phyloP scores from a whole-genome alignment of 23 tunicate species.

The Phallusia fumigata region DNA sequence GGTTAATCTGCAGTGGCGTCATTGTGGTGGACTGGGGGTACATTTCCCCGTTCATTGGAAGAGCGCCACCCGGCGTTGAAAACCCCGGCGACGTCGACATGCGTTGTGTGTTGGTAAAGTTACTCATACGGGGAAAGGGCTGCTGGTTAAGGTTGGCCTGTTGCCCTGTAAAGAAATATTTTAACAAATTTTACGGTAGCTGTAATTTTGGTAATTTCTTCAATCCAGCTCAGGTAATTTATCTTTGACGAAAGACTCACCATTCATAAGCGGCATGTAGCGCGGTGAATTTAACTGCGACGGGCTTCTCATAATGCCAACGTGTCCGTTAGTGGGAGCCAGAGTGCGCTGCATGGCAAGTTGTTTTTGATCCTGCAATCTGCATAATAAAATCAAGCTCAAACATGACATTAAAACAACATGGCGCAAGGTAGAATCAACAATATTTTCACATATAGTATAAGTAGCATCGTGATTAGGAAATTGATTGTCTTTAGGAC shows the following conservation, averaged over 20 bases:
- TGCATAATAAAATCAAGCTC: not conserved
- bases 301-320: not conserved
- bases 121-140: not conserved
- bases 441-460: too few species aligned
- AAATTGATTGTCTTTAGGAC: too few species aligned
- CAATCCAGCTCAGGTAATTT: too few species aligned
- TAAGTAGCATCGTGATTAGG: too few species aligned
- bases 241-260: not conserved
- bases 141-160: not conserved
- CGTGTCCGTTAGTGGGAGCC: not conserved
- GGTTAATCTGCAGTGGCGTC: too few species aligned
- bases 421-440: too few species aligned
- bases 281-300: not conserved
- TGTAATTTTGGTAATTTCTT: too few species aligned
- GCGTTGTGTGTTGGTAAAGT: not conserved
- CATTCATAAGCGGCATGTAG: not conserved
- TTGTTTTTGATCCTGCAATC: not conserved
- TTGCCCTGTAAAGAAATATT: not conserved
- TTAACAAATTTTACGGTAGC: too few species aligned
- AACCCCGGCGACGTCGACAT: not conserved
- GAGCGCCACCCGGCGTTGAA: not conserved
- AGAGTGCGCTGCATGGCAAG: not conserved
- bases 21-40: not conserved
- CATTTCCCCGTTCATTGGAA: not conserved
- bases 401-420: not conserved